Base-by-base conservation (phyloP, 2,113 vertebrate genomes). In the Neogobius melanostomus region DNA sequence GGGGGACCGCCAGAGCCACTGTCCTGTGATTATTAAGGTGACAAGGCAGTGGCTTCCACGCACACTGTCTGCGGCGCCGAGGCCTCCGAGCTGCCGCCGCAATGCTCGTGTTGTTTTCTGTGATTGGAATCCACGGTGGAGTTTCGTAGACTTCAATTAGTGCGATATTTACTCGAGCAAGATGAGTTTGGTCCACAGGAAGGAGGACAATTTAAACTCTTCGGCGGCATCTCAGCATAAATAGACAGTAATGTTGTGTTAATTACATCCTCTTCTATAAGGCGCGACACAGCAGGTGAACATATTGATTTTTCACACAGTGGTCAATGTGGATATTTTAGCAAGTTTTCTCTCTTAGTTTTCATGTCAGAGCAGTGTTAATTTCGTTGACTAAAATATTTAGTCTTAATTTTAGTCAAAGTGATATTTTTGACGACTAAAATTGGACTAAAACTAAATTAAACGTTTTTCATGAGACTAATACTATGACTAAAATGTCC, bases 21-120 rank as follows among this genome's bases (percentile, higher is more conserved):
- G 77, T 84, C 82, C 82, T 71, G 68, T 81, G 81, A 82, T 90
- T 90, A 91, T 85, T 85, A 77, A 89, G 87, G 79, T 85, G 83
- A 83, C 85, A 76, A 70, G 70, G 68, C 42, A 74, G 69, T n/a
- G 9, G 69, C 52, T 64, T 15, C 28, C 3, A 28, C 28, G 0
- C 75, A 69, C 59, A 8, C 72, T 81, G 57, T 45, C 75, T 57
- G 72, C n/a, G 77, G 51, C 9, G 14, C 43, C 8, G 16, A 8
- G 16, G 52, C 46, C 15, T 4, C 4, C 12, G 28, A 28, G 28
- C 28, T 61, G 61, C 56, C 46, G 59, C 50, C 43, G 70, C 60
- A 65, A 56, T 63, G 67, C 46, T 72, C 47, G 16, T 52, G 61
- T 53, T 74, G 56, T 51, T 72, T 46, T 68, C 17, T 45, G 15